Evolutionary conservation across 2,113 vertebrate genomes (phyloP).

Genomic region (Gnathonemus longibarbis): DNA sequence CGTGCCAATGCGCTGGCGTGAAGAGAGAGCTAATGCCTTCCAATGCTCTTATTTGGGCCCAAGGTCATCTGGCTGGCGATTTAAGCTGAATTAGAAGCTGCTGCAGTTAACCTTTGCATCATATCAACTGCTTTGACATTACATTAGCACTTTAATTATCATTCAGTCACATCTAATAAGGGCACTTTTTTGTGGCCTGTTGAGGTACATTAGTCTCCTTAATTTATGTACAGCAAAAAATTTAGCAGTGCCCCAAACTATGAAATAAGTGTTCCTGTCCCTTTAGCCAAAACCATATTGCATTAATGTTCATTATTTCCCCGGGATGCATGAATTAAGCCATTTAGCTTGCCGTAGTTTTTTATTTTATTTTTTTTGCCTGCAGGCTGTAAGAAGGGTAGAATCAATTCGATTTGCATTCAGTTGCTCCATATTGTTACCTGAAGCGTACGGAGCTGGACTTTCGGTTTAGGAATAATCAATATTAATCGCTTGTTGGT

Average conservation of each 20-base stretch:
- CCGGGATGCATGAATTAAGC: conserved; percentile 1
- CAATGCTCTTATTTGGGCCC: conserved; percentile 46
- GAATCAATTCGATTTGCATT: not conserved
- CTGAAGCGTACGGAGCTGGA: not conserved
- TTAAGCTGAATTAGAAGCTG: conserved; percentile 59
- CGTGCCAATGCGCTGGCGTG: conserved; percentile 21
- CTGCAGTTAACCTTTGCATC: conserved; percentile 52
- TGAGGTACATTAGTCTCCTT: conserved; percentile 40
- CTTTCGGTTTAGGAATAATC: not conserved
- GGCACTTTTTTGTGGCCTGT: conserved; percentile 35
- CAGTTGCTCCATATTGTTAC: not conserved
- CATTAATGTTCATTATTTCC: conserved; percentile 24
- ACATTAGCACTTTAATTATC: conserved; percentile 59
- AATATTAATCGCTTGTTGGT: not conserved
- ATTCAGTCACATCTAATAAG: conserved; percentile 61
- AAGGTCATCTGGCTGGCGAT: conserved; percentile 56
- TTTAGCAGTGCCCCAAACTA: conserved; percentile 34
- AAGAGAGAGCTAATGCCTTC: conserved; percentile 34
- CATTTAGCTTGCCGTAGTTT: not conserved
- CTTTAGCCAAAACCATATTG: conserved; percentile 35
- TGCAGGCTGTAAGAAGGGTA: not conserved
- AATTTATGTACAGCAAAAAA: conserved; percentile 43
- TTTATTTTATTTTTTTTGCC: not conserved
- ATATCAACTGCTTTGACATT: conserved; percentile 45
- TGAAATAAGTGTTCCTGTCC: conserved; percentile 20